phyloP scores from a whole-genome alignment of 2,113 vertebrate species.

The Mugil cephalus region DNA sequence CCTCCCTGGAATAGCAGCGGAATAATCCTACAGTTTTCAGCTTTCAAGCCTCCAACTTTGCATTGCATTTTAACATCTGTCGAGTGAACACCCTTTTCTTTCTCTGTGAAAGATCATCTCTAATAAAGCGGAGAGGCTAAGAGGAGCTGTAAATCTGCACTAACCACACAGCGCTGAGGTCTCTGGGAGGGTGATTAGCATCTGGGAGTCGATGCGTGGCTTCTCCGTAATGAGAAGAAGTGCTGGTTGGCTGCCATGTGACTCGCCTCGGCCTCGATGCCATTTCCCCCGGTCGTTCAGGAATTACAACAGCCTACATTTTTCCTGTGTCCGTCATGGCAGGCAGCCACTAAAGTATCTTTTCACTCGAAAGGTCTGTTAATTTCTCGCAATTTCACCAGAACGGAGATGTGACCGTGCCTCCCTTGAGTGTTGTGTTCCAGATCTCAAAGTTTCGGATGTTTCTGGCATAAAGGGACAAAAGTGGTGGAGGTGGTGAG shows the following conservation, averaged over 20 bases:
- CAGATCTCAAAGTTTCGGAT: too few species aligned
- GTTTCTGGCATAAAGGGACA: too few species aligned
- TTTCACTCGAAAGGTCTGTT: conserved; percentile 88
- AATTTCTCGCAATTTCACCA: conserved; percentile 88
- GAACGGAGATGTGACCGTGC: conserved; percentile 52
- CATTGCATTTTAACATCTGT: conserved; percentile 97
- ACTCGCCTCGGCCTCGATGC: conserved; percentile 89
- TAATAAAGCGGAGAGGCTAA: conserved; percentile 92
- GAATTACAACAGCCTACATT: conserved; percentile 90
- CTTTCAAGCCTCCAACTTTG: conserved; percentile 95
- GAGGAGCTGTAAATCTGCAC: conserved; percentile 91
- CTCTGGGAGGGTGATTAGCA: conserved; percentile 99
- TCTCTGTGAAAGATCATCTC: conserved; percentile 94
- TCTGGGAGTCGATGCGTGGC: conserved; percentile 82
- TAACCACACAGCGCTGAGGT: conserved; percentile 92
- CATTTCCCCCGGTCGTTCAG: conserved; percentile 89
- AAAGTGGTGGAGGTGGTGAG: too few species aligned
- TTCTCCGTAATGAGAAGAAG: conserved; percentile 92
- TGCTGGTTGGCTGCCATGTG: conserved; percentile 85
- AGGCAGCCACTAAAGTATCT: conserved; percentile 84
- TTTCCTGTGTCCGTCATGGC: conserved; percentile 81
- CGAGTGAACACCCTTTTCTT: conserved; percentile 90
- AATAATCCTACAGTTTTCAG: conserved; percentile 88
- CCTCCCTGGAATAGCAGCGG: conserved; percentile 87
- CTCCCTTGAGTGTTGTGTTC: conserved; percentile 14